phyloP scores from a whole-genome alignment of 2,888 invertebrate species.

The Mycalesis mineus region DNA sequence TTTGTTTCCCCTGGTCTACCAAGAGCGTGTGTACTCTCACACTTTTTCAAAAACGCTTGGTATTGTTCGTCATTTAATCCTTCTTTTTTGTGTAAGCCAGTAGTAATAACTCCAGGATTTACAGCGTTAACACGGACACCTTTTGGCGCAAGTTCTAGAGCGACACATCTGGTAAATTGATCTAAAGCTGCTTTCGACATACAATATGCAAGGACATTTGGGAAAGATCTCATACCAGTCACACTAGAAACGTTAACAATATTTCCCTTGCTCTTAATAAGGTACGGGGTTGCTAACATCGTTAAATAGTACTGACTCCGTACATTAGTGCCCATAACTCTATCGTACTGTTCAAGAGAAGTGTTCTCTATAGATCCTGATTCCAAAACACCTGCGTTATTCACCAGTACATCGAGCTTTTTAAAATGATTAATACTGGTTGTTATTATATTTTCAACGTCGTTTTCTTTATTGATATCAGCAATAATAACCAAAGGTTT shows the following conservation, averaged over 20 bases:
- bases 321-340: slow-evolving; percentile 91
- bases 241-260: slow-evolving; percentile 97
- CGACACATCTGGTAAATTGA: slow-evolving; percentile 94
- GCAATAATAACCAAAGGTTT: slow-evolving; percentile 79
- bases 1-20: slow-evolving; percentile 88
- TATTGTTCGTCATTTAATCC: slow-evolving; percentile 89
- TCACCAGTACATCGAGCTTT: slow-evolving; percentile 86
- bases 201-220: slow-evolving; percentile 92
- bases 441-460: slow-evolving; percentile 81
- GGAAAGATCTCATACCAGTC: slow-evolving; percentile 91
- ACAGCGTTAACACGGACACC: slow-evolving; percentile 93
- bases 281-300: slow-evolving; percentile 88
- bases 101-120: slow-evolving; percentile 95
- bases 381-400: slow-evolving; percentile 92
- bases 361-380: slow-evolving; percentile 89
- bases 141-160: slow-evolving; percentile 88
- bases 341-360: slow-evolving; percentile 89
- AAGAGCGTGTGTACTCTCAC: slow-evolving; percentile 91
- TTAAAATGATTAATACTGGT: slow-evolving; percentile 82
- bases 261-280: slow-evolving; percentile 87
- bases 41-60: slow-evolving; percentile 87
- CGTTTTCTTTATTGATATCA: slow-evolving; percentile 83
- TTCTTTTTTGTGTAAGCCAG: slow-evolving; percentile 88
- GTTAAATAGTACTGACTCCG: slow-evolving; percentile 87
- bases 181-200: slow-evolving; percentile 96